Evolutionary conservation across 1,140 invertebrate genomes (phyloP).

Genomic region (Matsumurasca onukii): DNA sequence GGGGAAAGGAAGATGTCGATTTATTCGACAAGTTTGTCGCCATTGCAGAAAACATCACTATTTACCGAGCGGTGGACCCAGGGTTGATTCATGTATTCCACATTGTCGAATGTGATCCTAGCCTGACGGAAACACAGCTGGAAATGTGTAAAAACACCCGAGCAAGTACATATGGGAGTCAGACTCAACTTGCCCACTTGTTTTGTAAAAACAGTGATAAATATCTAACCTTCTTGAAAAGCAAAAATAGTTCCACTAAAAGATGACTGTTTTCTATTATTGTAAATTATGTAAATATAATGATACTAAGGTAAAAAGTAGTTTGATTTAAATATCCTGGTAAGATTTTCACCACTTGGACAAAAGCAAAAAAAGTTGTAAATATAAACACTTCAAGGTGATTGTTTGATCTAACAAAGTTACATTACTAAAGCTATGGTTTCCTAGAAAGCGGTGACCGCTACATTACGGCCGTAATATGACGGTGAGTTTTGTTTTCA

Average conservation of each 20-base stretch:
- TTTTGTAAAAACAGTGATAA: conserved; percentile 49
- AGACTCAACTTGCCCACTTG: conserved; percentile 57
- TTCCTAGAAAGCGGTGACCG: too few relatives aligned
- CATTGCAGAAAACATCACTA: conserved; percentile 59
- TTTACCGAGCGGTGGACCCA: conserved; percentile 82
- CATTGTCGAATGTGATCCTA: conserved; percentile 80
- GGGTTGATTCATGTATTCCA: conserved; percentile 93
- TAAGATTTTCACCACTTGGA: too few relatives aligned
- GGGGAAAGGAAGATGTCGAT: conserved; percentile 93
- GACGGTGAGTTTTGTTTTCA: too few relatives aligned
- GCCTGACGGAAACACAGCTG: conserved; percentile 73
- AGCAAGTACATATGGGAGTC: conserved; percentile 71
- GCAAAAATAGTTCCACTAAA: conserved; percentile 2
- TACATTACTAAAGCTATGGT: too few relatives aligned
- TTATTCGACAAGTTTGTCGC: conserved; percentile 82
- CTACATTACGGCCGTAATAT: too few relatives aligned
- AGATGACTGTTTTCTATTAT: conserved; percentile 4
- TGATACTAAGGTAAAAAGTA: too few relatives aligned
- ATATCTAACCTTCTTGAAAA: conserved; percentile 16
- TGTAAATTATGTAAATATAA: background rate
- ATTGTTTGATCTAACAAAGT: too few relatives aligned
- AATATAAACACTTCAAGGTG: too few relatives aligned
- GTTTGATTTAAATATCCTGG: too few relatives aligned
- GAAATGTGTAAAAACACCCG: conserved; percentile 89
- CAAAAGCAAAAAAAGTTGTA: too few relatives aligned